Evolutionary conservation across 1,140 invertebrate genomes (phyloP), one percentile per base, ranked within the genome.

Genomic region (Orchesella cincta): DNA sequence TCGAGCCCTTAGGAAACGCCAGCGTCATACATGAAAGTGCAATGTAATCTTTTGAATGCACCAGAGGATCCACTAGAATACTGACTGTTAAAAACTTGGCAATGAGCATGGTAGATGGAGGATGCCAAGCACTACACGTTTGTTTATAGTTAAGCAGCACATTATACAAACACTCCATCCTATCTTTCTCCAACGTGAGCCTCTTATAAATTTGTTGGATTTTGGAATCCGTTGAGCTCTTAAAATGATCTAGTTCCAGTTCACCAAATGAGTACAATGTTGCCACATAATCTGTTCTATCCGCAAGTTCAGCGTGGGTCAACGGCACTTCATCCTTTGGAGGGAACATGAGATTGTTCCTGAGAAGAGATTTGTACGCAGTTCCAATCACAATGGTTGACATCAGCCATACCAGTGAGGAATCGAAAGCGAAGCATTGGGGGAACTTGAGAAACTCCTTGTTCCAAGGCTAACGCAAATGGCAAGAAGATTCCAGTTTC

Each of bases 341-440:
- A 1, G 75, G 75, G n/a, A 33, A 76, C 23, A 71, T 71, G 16
- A 76, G 36, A 51, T 71, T 29, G 1, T 62, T 70, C 1, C 36
- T 0, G 14, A 76, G 29, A n/a, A 26, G 70, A 18, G 57, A 70
- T 51, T 76, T 76, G 64, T 76, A 76, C 39, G 62, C 75, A 0
- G 75, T 76, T 18, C 75, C 75, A 35, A 75, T 16, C 20, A 75
- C 26, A 18, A 33, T 64, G 23, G 28, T 35, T 0, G 29, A 36
- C 51, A 75, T 20, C 18, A 75, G 33, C 23, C 51, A 33, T 18
- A 75, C 29, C 23, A 0, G 57, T 33, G 8, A 67, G 26, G 35
- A 64, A 8, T 33, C 33, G 39, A 73, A 73, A 1, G n/a, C 2
- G 18, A 2, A n/a, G 8, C 29, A 71, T 16, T 16, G 31, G 18